Conservation (phyloP, 2,113 vertebrate genomes). For the Triplophysa siluroides region DNA sequence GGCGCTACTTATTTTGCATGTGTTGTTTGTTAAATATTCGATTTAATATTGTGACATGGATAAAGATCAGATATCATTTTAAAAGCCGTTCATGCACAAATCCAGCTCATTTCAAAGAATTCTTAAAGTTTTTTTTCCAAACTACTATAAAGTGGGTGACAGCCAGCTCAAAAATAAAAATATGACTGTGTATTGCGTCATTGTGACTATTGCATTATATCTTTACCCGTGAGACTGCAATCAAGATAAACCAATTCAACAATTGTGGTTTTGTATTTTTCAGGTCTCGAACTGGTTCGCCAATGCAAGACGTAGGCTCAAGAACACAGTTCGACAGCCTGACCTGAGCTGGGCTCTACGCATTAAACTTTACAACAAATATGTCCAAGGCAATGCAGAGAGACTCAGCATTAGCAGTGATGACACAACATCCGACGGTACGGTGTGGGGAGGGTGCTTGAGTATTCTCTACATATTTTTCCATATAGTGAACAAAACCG, state of each 20-base stretch:
- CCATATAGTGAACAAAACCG: too few species aligned
- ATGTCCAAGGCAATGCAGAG: constrained; percentile 87
- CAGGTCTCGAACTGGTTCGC: constrained; percentile 99
- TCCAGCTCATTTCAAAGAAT: not conserved
- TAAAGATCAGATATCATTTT: not conserved
- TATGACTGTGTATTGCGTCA: not conserved
- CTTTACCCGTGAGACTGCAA: not conserved
- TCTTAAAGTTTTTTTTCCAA: not conserved
- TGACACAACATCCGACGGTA: constrained; percentile 89
- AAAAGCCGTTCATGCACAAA: not conserved
- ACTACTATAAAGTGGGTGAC: not conserved
- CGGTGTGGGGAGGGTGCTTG: not conserved
- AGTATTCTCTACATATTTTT: not conserved
- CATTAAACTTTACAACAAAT: constrained; percentile 98
- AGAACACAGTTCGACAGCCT: constrained; percentile 97
- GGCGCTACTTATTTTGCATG: not conserved
- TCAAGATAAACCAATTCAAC: constrained; percentile 39
- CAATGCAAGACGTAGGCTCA: constrained; percentile 93
- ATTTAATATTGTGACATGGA: constrained; percentile 7
- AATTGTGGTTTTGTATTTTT: not conserved
- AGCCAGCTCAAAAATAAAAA: not conserved
- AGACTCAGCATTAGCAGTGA: constrained; percentile 93
- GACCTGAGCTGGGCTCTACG: constrained; percentile 97
- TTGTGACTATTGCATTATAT: not conserved
- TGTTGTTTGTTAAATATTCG: constrained; percentile 8